phyloP scores from a whole-genome alignment of 2,113 vertebrate genomes.

The Aegithalos caudatus region DNA sequence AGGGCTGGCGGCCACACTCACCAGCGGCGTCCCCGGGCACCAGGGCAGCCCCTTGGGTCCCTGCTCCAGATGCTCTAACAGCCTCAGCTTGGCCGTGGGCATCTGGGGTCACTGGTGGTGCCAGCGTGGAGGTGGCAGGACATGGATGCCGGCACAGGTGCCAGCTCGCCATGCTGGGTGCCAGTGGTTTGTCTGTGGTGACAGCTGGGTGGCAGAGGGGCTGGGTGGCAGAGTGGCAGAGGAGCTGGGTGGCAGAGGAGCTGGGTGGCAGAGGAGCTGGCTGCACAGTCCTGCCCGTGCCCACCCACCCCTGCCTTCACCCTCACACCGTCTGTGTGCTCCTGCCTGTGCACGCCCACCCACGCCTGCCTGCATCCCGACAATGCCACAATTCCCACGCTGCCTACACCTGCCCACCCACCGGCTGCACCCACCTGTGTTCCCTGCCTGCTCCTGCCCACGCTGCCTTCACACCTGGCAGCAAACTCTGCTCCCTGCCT shows the following conservation, averaged over 20 bases:
- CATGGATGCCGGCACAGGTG: rapidly evolving
- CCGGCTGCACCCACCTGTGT: neutral
- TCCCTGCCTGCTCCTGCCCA: neutral
- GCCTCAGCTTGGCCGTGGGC: rapidly evolving
- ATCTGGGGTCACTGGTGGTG: neutral
- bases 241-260: rapidly evolving
- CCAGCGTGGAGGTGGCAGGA: neutral
- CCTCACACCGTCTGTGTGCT: neutral
- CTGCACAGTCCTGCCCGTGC: neutral
- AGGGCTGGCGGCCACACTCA: neutral
- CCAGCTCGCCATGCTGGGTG: rapidly evolving
- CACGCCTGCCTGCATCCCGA: neutral
- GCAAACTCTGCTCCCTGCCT: neutral
- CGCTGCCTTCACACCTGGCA: neutral
- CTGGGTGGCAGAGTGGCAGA: no score
- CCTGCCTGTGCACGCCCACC: neutral
- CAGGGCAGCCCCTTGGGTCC: neutral
- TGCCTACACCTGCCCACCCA: neutral
- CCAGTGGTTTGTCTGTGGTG: neutral
- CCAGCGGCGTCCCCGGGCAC: neutral
- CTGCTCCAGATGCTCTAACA: neutral
- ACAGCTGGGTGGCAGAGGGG: neutral
- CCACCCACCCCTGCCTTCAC: neutral
- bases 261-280: neutral
- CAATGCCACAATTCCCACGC: neutral